These are phyloP conservation scores for Podarcis siculus DNA, from an alignment of 2,797 vertebrate genomes.

Conservation along the genomic window DNA sequence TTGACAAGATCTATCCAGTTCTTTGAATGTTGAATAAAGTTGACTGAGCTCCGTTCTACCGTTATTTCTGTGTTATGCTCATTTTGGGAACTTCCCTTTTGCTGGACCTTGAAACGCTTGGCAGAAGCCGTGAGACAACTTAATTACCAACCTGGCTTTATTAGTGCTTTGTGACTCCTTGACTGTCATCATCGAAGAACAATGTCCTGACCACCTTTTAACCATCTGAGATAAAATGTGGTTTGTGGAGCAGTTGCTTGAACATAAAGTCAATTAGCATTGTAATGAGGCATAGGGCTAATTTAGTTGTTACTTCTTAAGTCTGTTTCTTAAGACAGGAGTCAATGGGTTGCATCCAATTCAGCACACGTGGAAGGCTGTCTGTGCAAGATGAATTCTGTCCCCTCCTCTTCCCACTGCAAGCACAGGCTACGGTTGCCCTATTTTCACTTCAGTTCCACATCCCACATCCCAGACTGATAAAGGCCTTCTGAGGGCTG, in stretches of 20 bases:
- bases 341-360: neutral
- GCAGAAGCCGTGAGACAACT: constrained; percentile 28
- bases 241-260: neutral
- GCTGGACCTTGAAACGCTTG: constrained; percentile 31
- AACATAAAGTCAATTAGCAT: constrained; percentile 27
- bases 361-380: neutral
- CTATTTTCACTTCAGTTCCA: too few relatives aligned
- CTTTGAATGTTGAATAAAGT: neutral
- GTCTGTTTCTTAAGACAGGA: neutral
- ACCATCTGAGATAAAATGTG: constrained; percentile 23
- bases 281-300: neutral
- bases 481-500: neutral
- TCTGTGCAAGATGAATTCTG: neutral
- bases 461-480: neutral
- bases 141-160: constrained; percentile 35
- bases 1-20: too few relatives aligned
- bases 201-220: constrained; percentile 9
- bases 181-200: neutral
- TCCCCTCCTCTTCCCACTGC: neutral
- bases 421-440: neutral
- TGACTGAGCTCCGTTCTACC: neutral
- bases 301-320: constrained; percentile 2
- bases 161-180: neutral
- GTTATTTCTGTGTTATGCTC: neutral
- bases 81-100: neutral